These are phyloP conservation scores for Rhodophaea formosa DNA, from an alignment of 2,888 invertebrate genomes.

Conservation along the genomic window DNA sequence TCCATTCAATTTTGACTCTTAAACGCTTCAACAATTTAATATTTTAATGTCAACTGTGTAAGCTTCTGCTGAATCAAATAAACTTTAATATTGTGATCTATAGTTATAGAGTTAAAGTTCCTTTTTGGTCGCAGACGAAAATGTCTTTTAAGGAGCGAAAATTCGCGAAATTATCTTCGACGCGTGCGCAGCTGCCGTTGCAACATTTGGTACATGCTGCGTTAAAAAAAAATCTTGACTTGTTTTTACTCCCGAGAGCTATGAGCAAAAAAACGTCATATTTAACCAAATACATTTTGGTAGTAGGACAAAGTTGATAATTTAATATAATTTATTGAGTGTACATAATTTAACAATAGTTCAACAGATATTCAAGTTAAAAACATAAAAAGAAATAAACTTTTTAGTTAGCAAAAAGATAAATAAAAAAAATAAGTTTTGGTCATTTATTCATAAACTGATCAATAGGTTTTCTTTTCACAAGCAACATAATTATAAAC, in stretches of 20 bases:
- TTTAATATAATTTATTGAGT: too few species aligned
- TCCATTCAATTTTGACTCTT: neutral
- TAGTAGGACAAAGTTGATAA: too few species aligned
- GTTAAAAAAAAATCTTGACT: constrained; percentile 46
- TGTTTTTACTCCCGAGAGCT: constrained; percentile 38
- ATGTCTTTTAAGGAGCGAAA: constrained; percentile 56
- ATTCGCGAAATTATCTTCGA: constrained; percentile 66
- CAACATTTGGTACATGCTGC: constrained; percentile 75
- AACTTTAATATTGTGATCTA: neutral
- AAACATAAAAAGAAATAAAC: too few species aligned
- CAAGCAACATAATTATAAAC: too few species aligned
- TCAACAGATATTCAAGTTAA: too few species aligned
- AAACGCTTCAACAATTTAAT: neutral
- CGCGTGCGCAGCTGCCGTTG: constrained; percentile 61
- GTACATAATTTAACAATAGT: too few species aligned
- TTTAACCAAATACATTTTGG: neutral
- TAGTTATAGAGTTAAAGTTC: constrained; percentile 30
- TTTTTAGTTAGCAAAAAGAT: too few species aligned
- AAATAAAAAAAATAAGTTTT: too few species aligned
- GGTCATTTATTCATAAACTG: too few species aligned
- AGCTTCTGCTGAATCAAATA: neutral
- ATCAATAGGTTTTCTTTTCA: too few species aligned
- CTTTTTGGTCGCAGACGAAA: constrained; percentile 29
- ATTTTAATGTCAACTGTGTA: neutral
- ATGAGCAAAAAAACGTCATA: constrained; percentile 32